These are phyloP conservation scores for Phalangium opilio DNA, from an alignment of 2,888 invertebrate species.

Conservation along the genomic window DNA sequence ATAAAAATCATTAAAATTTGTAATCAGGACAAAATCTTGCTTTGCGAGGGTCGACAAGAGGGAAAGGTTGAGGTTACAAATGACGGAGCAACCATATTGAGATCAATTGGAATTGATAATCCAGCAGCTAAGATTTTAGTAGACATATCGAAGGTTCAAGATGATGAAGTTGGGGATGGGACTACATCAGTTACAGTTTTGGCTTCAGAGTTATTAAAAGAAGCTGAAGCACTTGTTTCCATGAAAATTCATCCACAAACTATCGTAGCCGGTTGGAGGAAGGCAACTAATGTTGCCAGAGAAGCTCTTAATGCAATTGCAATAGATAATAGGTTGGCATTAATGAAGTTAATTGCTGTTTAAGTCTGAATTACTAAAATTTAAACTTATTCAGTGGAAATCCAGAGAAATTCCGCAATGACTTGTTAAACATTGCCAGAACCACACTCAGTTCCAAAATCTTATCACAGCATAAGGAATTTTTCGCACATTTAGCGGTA, in stretches of 20 bases:
- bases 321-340: conserved; percentile 51
- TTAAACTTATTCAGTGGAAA: conserved; percentile 39
- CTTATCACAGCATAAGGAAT: conserved; percentile 88
- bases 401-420: conserved; percentile 59
- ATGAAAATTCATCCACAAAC: conserved; percentile 97
- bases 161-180: conserved; percentile 98
- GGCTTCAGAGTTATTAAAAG: conserved; percentile 83
- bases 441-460: conserved; percentile 98
- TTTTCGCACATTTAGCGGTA: conserved; percentile 86
- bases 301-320: conserved; percentile 63
- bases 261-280: conserved; percentile 88
- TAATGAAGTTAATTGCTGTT: conserved; percentile 5
- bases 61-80: conserved; percentile 80
- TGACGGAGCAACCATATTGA: conserved; percentile 96
- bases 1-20: too few species aligned
- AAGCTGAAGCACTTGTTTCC: conserved; percentile 83
- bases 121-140: conserved; percentile 97
- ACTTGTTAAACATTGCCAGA: conserved; percentile 88
- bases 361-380: background rate
- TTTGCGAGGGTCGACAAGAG: conserved; percentile 27
- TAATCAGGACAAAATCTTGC: conserved; percentile 39
- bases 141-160: conserved; percentile 95
- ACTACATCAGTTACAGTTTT: conserved; percentile 97
- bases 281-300: conserved; percentile 66
- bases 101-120: conserved; percentile 92